These are phyloP conservation scores for Cotesia typhae DNA, from an alignment of 1,140 invertebrate species.

Conservation along the genomic window DNA sequence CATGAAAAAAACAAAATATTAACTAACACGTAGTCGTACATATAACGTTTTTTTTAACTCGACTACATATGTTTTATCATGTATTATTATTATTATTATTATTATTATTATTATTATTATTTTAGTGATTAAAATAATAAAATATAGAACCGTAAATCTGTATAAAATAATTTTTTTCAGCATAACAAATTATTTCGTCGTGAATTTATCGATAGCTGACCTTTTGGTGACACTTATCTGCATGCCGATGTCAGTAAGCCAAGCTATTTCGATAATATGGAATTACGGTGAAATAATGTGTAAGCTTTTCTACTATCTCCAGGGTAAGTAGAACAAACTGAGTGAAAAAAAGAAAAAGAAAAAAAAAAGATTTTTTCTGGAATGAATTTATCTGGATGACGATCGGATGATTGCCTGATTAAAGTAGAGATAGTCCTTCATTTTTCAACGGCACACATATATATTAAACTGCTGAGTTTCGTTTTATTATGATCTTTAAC, in stretches of 20 bases:
- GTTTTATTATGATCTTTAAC: not conserved
- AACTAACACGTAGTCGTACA: too few relatives aligned
- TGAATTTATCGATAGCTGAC: conserved; percentile 88
- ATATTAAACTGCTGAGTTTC: not conserved
- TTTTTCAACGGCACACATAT: too few relatives aligned
- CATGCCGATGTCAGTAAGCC: conserved; percentile 80
- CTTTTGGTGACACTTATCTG: conserved; percentile 84
- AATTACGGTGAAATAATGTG: conserved; percentile 76
- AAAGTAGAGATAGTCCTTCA: too few relatives aligned
- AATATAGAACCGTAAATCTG: too few relatives aligned
- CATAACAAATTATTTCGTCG: conserved; percentile 90
- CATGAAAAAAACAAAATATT: too few relatives aligned
- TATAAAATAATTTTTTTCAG: conserved; percentile 66
- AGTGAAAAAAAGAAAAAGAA: not conserved
- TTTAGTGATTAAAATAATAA: too few relatives aligned
- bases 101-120: too few relatives aligned
- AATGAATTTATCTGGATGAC: not conserved
- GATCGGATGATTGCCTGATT: not conserved
- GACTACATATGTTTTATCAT: too few relatives aligned
- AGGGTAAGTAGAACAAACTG: conserved; percentile 68
- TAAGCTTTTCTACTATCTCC: conserved; percentile 76
- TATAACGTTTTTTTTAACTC: too few relatives aligned
- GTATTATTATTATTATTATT: too few relatives aligned
- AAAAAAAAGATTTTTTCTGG: not conserved
- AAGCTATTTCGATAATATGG: conserved; percentile 75